These are phyloP conservation scores for Drosophila barbarae DNA, from an alignment of 2,888 invertebrate species.

Conservation along the genomic window DNA sequence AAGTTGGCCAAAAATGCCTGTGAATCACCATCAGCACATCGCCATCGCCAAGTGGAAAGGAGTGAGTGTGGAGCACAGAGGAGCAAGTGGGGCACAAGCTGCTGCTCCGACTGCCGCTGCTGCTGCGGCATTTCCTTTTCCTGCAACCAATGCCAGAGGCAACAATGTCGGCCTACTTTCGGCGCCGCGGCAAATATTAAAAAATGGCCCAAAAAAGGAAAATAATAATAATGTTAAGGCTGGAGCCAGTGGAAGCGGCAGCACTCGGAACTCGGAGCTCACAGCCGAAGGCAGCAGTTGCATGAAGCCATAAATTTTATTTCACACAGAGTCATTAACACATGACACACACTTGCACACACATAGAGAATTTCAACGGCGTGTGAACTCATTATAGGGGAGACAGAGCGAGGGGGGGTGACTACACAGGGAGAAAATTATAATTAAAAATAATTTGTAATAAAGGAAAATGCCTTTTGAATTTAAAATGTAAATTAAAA, in stretches of 20 bases:
- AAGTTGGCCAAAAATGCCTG: conserved; percentile 61
- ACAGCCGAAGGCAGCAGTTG: conserved; percentile 64
- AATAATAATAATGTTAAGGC: conserved; percentile 46
- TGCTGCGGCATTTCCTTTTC: conserved; percentile 72
- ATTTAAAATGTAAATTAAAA: background rate
- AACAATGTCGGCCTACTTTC: conserved; percentile 74
- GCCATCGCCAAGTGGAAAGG: conserved; percentile 15
- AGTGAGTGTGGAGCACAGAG: conserved; percentile 2
- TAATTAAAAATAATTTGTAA: background rate
- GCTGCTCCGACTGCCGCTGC: conserved; percentile 26
- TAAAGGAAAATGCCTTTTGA: background rate
- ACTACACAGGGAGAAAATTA: background rate
- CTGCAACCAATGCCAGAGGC: conserved; percentile 66
- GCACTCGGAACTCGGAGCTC: conserved; percentile 35
- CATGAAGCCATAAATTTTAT: conserved; percentile 75
- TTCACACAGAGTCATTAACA: conserved; percentile 74
- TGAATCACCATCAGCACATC: conserved; percentile 35
- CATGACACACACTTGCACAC: conserved; percentile 60
- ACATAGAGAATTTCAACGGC: conserved; percentile 29
- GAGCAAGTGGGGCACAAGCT: conserved; percentile 30
- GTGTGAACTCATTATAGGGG: conserved; percentile 71
- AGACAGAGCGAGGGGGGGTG: conserved; percentile 28
- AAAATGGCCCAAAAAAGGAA: conserved; percentile 58
- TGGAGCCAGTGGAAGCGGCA: conserved; percentile 19
- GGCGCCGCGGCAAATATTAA: conserved; percentile 66